Percentiles rank a stretch among this genome's conserved stretches.
Evolutionary conservation across 2,797 vertebrate genomes (phyloP).

Genomic region (Bothrops alternatus): DNA sequence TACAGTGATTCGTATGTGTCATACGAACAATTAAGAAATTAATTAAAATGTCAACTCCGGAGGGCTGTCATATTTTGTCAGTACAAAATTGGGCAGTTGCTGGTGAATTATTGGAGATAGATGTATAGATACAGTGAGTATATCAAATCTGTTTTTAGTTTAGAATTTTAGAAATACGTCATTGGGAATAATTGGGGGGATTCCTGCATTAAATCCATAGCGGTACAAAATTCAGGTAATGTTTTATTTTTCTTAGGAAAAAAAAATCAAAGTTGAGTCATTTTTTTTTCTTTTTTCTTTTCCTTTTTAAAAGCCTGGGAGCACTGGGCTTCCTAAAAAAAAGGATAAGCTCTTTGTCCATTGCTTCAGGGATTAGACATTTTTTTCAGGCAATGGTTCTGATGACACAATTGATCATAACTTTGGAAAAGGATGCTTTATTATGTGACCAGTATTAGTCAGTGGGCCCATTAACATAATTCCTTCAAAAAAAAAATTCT

Average conservation of each 20-base stretch:
- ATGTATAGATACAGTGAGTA: neutral
- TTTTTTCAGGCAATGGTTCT: neutral
- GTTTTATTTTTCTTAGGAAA: neutral
- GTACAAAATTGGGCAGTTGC: neutral
- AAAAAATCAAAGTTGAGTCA: neutral
- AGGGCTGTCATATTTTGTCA: neutral
- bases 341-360: neutral
- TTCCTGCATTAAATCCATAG: neutral
- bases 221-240: neutral
- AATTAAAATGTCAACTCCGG: neutral
- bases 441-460: neutral
- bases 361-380: neutral
- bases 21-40: neutral
- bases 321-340: neutral
- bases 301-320: neutral
- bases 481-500: neutral
- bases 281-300: neutral
- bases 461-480: neutral
- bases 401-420: neutral
- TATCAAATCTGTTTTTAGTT: neutral
- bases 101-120: neutral
- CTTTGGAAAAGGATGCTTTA: neutral
- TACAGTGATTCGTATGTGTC: neutral
- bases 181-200: neutral
- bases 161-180: neutral